Conservation (phyloP, 2,113 vertebrate species). For the Cephalopholis sonnerati region DNA sequence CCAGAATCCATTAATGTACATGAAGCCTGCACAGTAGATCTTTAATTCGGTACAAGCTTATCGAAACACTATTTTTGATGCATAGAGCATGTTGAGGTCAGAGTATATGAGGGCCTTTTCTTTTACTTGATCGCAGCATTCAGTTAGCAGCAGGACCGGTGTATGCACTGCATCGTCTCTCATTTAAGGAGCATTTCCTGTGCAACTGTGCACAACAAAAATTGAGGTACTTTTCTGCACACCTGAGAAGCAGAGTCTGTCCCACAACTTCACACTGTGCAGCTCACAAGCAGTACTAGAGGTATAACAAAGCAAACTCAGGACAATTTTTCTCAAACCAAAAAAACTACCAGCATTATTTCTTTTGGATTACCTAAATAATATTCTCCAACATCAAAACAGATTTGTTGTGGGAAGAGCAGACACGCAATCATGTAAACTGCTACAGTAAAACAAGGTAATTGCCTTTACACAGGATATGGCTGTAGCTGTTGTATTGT, state of each 20-base stretch:
- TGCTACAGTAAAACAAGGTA: constrained; percentile 3
- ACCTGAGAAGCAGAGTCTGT: neutral
- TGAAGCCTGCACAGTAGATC: neutral
- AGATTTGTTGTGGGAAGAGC: neutral
- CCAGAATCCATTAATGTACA: neutral
- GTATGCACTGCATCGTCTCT: neutral
- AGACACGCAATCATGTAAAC: constrained; percentile 16
- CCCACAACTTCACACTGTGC: constrained; percentile 11
- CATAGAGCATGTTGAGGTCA: too few species aligned
- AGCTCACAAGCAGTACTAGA: constrained; percentile 1
- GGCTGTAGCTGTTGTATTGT: neutral
- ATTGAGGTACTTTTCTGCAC: constrained; percentile 33
- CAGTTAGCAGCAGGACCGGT: constrained; percentile 6
- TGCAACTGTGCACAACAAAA: constrained; percentile 14
- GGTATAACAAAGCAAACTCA: neutral
- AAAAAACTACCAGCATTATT: neutral
- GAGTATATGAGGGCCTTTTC: neutral
- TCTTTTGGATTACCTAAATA: neutral
- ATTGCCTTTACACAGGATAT: constrained; percentile 16
- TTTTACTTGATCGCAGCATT: neutral
- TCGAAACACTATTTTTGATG: too few species aligned
- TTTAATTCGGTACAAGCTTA: neutral
- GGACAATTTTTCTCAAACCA: neutral
- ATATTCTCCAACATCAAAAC: constrained; percentile 4
- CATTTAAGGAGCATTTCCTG: neutral